Base-by-base conservation (phyloP, 2,888 invertebrate species). In the Pandemis cinnamomeana region DNA sequence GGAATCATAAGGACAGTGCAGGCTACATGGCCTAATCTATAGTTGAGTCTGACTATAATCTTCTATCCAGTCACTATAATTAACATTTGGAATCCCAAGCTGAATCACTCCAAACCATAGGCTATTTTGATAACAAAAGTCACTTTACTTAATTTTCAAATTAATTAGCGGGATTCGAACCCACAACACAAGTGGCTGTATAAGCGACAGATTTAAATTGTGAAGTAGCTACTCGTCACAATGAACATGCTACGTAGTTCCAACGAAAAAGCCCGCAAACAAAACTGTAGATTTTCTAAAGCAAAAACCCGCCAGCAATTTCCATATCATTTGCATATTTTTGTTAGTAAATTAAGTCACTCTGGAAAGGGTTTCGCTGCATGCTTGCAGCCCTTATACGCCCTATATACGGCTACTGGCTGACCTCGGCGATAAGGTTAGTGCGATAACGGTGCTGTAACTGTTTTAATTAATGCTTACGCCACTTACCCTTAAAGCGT, bases 311-410 rank as follows among this genome's bases (percentile, higher is more conserved):
- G 67, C 70, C 71, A 61, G 67, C 71, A 74, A 74, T 74, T 74
- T 67, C 61, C 74, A 74, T 74, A 74, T 15, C 7, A 74, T 74
- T 71, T 74, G 70, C 74, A 74, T 74, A 74, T 74, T 74, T 74
- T 74, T 74, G 74, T 74, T 74, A 71, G 70, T 71, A 74, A 74
- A 74, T 74, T 74, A 74, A 74, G 74, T 71, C 70, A 67, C 71
- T 71, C 61, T 62, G 71, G 67, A 53, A 67, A 74, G 71, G 74
- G 74, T 67, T 73, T 67, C 71, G 67, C 67, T 71, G 74, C 74
- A 71, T 15, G 60, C 60, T 15, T 67, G 73, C 73, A 74, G 60
- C 71, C 74, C 67, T 74, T 74, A 55, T 46, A 61, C 61, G 70
- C 58, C 66, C 69, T 73, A 64, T 73, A 73, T 64, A 73, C 20